Evolutionary conservation across 2,888 invertebrate species (phyloP).

Genomic region (Leptothorax acervorum): DNA sequence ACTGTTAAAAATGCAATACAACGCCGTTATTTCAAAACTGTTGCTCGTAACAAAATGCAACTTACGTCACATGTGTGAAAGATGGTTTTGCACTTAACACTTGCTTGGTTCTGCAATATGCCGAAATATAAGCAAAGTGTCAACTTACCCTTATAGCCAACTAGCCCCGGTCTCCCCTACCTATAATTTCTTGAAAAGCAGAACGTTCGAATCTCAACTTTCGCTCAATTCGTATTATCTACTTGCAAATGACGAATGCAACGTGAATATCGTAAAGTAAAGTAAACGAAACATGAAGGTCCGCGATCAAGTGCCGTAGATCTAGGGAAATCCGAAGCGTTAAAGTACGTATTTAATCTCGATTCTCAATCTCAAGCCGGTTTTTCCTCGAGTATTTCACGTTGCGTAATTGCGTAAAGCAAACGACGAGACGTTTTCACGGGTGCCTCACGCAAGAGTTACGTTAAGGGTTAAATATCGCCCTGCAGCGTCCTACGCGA

Average conservation of each 20-base stretch:
- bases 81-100: too few species aligned
- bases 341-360: background rate
- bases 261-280: background rate
- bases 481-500: slow-evolving; percentile 25
- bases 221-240: background rate
- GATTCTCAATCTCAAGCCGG: background rate
- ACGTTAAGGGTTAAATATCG: slow-evolving; percentile 45
- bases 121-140: too few species aligned
- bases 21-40: too few species aligned
- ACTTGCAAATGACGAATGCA: background rate
- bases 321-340: background rate
- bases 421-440: slow-evolving; percentile 22
- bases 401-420: slow-evolving; percentile 18
- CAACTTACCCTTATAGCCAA: too few species aligned
- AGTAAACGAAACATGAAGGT: background rate
- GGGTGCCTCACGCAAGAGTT: background rate
- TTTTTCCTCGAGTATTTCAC: background rate
- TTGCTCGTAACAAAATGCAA: too few species aligned
- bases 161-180: background rate
- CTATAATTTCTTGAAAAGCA: background rate
- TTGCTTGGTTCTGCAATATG: too few species aligned
- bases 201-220: background rate
- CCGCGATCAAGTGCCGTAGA: background rate
- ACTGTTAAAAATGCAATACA: too few species aligned
- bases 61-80: too few species aligned